Evolutionary conservation across 2,113 vertebrate species (phyloP).

Genomic region (Tragelaphus buxtoni): DNA sequence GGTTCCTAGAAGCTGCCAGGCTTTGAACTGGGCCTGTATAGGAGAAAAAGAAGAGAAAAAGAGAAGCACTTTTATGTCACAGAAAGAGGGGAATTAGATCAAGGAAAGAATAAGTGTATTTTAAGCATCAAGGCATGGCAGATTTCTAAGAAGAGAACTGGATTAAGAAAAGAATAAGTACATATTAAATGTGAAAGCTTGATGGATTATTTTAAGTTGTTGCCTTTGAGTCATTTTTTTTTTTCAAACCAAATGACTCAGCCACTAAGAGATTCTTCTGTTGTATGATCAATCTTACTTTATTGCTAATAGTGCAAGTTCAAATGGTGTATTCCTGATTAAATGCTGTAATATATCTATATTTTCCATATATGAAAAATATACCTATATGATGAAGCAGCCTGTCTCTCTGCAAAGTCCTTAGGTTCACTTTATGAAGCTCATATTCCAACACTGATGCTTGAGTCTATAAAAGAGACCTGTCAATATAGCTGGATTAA

Average conservation of each 20-base stretch:
- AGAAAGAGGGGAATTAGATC: constrained; percentile 24
- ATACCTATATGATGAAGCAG: background rate
- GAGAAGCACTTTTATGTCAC: background rate
- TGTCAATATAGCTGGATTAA: background rate
- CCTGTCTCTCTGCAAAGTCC: background rate
- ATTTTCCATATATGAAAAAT: background rate
- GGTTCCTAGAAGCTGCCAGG: background rate
- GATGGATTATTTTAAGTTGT: constrained; percentile 46
- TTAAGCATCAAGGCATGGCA: constrained; percentile 44
- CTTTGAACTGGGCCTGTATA: background rate
- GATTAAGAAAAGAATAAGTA: constrained; percentile 47
- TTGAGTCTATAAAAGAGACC: constrained; percentile 4
- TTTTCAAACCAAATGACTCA: constrained; percentile 41
- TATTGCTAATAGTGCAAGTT: background rate
- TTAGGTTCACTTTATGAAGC: background rate
- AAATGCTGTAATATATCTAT: background rate
- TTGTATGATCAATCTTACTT: constrained; percentile 43
- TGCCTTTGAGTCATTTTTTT: constrained; percentile 43
- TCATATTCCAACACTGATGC: background rate
- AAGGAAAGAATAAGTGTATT: constrained; percentile 36
- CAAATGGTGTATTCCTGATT: background rate
- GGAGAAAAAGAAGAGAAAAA: constrained; percentile 24
- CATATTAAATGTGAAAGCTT: constrained; percentile 33
- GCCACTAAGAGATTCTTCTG: constrained; percentile 30
- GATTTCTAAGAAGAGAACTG: constrained; percentile 41